Evolutionary conservation across 2,888 invertebrate species (phyloP), one percentile per base, ranked within the genome.

Genomic region (Apamea anceps): DNA sequence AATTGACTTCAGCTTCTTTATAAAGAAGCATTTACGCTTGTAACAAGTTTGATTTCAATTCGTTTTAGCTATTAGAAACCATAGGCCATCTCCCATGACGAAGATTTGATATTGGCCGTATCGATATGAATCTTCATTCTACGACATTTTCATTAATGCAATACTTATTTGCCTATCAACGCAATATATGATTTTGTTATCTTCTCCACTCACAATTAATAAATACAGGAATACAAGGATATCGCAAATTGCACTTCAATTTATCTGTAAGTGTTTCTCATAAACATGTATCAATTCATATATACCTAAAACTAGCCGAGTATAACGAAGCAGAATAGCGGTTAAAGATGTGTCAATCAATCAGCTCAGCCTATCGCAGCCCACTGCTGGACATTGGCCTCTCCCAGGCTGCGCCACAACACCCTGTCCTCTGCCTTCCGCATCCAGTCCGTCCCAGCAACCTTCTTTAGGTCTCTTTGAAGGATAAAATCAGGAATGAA

Each of bases 251-350:
- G 57, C 72, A 85, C 76, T 84, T 73, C n/a, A 75, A 37, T 70
- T 75, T 70, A 70, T 85, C 32, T 73, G 8, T 62, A 66, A 84
- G 72, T 71, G 63, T 76, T 57, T 70, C 28, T 45, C 37, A 21
- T 60, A 28, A 60, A 21, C 32, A 57, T 57, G 63, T 21, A 21
- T 32, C 28, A 65, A 42, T 28, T 12, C 51, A 65, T 63, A 1
- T 71, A 76, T 65, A 71, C 25, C 51, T 72, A 65, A 63, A 82
- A 42, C 60, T 81, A 67, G 57, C 54, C 18, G 12, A 72, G 28
- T 72, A 72, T 51, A 71, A 51, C 73, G 72, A 78, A 51, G 74
- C 57, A 70, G 74, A 85, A 82, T 77, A 82, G 73, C 79, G 67
- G 77, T 84, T 87, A 77, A 75, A 82, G 77, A 83, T 32, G 32